These are phyloP conservation scores for Saxidomus purpurata DNA, from an alignment of 1,140 invertebrate genomes.

Conservation along the genomic window DNA sequence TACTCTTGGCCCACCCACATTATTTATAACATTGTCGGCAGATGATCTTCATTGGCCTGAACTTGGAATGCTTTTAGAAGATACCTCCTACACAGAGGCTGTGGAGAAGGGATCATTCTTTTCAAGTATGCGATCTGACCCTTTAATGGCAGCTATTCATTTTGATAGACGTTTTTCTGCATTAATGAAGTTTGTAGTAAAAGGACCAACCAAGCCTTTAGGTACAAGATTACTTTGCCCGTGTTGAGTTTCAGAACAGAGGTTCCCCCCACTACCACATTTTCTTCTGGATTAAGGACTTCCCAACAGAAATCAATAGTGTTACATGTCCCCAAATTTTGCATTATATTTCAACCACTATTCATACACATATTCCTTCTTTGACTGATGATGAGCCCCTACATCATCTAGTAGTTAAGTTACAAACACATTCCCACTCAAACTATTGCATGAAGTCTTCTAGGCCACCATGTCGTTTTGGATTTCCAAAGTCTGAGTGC, in stretches of 20 bases:
- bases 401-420: neutral
- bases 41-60: conserved; percentile 61
- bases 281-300: conserved; percentile 5
- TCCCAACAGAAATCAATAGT: neutral
- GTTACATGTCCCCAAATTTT: neutral
- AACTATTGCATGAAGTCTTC: neutral
- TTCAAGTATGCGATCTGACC: no score
- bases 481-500: conserved; percentile 12
- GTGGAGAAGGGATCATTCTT: neutral
- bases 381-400: neutral
- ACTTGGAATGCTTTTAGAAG: neutral
- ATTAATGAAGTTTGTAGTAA: no score
- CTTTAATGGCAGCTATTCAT: neutral
- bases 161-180: conserved; percentile 48
- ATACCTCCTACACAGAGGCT: neutral
- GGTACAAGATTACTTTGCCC: conserved; percentile 23
- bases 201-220: neutral
- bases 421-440: conserved; percentile 32
- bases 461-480: neutral
- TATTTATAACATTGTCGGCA: conserved; percentile 64
- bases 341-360: neutral
- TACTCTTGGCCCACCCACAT: conserved; percentile 56
- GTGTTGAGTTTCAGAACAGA: conserved; percentile 38
- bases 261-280: conserved; percentile 31
- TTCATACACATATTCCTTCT: neutral